Conservation (phyloP, 2,888 invertebrate genomes). For the Melolontha melolontha region DNA sequence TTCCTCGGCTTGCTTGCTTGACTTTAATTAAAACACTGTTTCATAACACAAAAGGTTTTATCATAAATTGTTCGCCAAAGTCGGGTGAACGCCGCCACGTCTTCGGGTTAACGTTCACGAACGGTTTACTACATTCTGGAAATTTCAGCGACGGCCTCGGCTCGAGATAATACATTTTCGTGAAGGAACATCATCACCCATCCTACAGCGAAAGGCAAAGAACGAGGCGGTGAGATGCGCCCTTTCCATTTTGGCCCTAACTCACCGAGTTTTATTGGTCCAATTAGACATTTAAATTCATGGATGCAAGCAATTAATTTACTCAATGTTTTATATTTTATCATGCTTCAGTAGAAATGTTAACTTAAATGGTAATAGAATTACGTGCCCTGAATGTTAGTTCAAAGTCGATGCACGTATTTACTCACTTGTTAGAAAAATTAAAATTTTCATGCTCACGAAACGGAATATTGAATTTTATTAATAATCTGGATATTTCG, state of each 20-base stretch:
- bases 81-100: background rate
- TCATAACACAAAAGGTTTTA: slow-evolving; percentile 32
- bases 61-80: slow-evolving; percentile 33
- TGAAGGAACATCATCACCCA: background rate
- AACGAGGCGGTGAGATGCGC: background rate
- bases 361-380: slow-evolving; percentile 11
- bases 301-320: slow-evolving; percentile 20
- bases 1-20: slow-evolving; percentile 16
- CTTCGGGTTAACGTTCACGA: slow-evolving; percentile 15
- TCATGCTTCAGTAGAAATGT: background rate
- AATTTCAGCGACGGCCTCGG: too few species aligned
- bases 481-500: too few species aligned
- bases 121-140: slow-evolving; percentile 1
- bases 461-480: too few species aligned
- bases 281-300: slow-evolving; percentile 30
- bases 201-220: background rate
- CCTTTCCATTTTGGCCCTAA: slow-evolving; percentile 1
- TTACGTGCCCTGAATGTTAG: slow-evolving; percentile 7
- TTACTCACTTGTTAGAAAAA: too few species aligned
- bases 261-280: slow-evolving; percentile 17
- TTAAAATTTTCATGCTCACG: too few species aligned
- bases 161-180: background rate
- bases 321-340: slow-evolving; percentile 21
- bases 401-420: slow-evolving; percentile 3
- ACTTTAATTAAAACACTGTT: slow-evolving; percentile 36